phyloP scores from a whole-genome alignment of 2,113 vertebrate genomes.

The Apaloderma vittatum region DNA sequence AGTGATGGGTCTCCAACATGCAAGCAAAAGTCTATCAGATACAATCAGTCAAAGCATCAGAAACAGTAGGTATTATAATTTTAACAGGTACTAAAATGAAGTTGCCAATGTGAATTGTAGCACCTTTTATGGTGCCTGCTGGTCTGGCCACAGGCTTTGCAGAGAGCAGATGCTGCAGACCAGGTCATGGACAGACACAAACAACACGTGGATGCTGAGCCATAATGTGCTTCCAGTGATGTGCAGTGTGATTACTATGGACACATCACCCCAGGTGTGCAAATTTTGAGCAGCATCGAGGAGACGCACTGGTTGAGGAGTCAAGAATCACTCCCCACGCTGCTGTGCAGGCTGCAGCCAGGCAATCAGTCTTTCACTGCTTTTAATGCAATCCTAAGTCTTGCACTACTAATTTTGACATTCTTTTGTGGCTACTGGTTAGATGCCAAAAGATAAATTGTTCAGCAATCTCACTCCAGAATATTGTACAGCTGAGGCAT shows the following conservation, averaged over 20 bases:
- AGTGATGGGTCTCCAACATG: neutral
- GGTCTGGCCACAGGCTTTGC: neutral
- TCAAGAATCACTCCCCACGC: neutral
- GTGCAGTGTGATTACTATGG: neutral
- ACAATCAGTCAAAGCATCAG: neutral
- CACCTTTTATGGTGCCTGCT: neutral
- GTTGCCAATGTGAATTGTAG: neutral
- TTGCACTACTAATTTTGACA: neutral
- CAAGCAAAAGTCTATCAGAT: neutral
- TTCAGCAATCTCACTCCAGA: neutral
- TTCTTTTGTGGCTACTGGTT: neutral
- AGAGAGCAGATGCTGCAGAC: neutral
- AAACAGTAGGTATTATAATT: neutral
- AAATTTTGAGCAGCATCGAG: neutral
- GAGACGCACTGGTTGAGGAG: neutral
- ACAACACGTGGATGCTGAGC: fast-evolving
- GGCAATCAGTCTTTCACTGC: neutral
- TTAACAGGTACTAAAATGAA: neutral
- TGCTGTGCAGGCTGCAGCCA: neutral
- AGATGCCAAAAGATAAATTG: neutral
- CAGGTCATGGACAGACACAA: neutral
- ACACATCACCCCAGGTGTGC: too few species aligned
- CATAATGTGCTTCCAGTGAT: neutral
- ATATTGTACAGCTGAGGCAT: neutral
- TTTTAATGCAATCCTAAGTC: neutral